A percentile compares a stretch with the other conserved stretches of the same genome.
Conservation (phyloP, 30 jellyfish, hydroid and myxozoan genomes). For the Hydra vulgaris region DNA sequence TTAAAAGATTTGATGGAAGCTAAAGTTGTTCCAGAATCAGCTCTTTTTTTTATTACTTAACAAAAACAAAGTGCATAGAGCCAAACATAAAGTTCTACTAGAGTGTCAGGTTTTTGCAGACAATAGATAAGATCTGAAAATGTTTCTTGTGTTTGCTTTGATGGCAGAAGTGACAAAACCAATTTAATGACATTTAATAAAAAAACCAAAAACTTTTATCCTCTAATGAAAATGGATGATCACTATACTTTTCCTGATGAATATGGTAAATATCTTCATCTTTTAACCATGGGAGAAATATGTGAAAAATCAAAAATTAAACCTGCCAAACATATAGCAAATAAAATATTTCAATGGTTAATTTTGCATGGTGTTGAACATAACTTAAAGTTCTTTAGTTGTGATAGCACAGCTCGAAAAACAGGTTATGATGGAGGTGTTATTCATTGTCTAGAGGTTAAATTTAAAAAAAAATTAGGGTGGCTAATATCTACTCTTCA, state of each 20-base stretch:
- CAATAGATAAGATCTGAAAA: not conserved
- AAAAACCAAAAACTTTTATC: not conserved
- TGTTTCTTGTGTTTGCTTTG: not conserved
- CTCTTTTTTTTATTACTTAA: not conserved
- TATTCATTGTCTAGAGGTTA: not conserved
- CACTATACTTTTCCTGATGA: not conserved
- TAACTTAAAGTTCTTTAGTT: not conserved
- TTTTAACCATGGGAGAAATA: not conserved
- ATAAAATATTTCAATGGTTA: not conserved
- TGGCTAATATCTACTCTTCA: not conserved
- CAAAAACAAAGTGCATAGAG: not conserved
- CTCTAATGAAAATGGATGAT: not conserved
- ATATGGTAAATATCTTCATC: not conserved
- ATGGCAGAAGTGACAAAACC: not conserved
- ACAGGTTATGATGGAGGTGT: not conserved
- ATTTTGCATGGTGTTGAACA: not conserved
- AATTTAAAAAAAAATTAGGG: too few relatives aligned
- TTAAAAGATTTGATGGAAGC: not conserved
- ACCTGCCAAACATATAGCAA: not conserved
- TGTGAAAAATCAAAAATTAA: not conserved
- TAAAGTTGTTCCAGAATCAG: not conserved
- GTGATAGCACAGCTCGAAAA: not conserved
- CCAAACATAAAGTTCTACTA: too few relatives aligned
- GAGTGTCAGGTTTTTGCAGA: not conserved
- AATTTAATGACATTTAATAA: not conserved